Base-by-base conservation (phyloP, 2,888 invertebrate genomes). In the Cephus nigrinus region DNA sequence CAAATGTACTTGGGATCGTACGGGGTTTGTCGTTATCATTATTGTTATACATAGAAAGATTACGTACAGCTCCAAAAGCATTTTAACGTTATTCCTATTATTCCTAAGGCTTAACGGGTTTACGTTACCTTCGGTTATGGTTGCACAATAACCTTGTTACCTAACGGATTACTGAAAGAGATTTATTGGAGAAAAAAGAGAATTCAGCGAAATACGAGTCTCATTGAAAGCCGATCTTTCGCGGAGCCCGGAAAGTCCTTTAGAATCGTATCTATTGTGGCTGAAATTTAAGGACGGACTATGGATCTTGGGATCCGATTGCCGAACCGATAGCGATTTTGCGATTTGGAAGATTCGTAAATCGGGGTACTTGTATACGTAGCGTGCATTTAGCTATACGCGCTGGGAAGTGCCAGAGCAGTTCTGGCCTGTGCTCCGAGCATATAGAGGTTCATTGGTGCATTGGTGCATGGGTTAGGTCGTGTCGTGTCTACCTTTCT, bases 401-500 rank as follows among this genome's bases (percentile, higher is more conserved):
- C 55, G 9, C 0, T 55, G 23, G 1, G 9, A 55, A 23, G 23
- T 55, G 23, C 23, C 9, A 23, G 55, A 55, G 55, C 55, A 55
- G 9, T 55, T 55, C 9, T 15, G 23, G 23, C 1, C 9, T 23
- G 55, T 23, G 23, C 9, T 9, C 23, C 23, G 23, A 9, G 55
- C 9, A 23, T 5, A 55, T 4, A 9, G 9, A 35, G 3, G 35
- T 35, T 35, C 35, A 35, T 35, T 35, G 55, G 55, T 55, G 55
- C 55, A 55, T 55, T 23, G 55, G 55, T 55, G 74, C 82, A 79
- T 83, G 81, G 81, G 81, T 84, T 83, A 81, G 82, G 85, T 86
- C 85, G 86, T 83, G 85, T 84, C 87, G 88, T 88, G 88, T 88
- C 89, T 86, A 86, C 88, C 86, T 87, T 88, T 87, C 86, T 33